Evolutionary conservation across 1,140 invertebrate species (phyloP), one percentile per base, ranked within the genome.

Genomic region (Pantala flavescens): DNA sequence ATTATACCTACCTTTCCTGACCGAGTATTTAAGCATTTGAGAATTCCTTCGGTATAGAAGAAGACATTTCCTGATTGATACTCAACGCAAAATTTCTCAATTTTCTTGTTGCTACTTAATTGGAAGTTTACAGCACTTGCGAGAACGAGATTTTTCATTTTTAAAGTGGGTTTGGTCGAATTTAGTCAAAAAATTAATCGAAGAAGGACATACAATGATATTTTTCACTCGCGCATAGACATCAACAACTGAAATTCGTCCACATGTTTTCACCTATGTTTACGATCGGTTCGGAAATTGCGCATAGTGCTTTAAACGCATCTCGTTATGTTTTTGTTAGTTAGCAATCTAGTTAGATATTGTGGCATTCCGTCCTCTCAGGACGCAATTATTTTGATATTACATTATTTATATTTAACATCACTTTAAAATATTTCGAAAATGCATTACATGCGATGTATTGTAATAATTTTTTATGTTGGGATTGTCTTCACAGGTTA

Each of bases 401-500:
- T 5, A 36, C 2, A 63, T 21, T 7, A 63, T 21, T 7, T 63
- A 21, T 63, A 63, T 63, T 63, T 16, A 63, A 12, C 49, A 63
- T 63, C 28, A 36, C 28, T 36, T 36, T 36, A 63, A 63, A 3
- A 63, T 3, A 63, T 21, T 16, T 63, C 5, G n/a, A 63, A 16
- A 63, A 63, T 63, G 49, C 49, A 63, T 63, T 12, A 63, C 12
- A 16, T 63, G 14, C 49, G 49, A 63, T 21, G 12, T 12, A 63
- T 63, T 21, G n/a, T 63, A 7, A 63, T 63, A 63, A 63, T 12
- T 63, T 63, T 63, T 12, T 63, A 19, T 63, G 49, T 63, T 21
- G 49, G 49, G 12, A 63, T 63, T 63, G 49, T 63, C n/a, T 63
- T 63, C 49, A 63, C 49, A 63, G 49, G 49, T 63, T 63, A 63